Evolutionary conservation across 1,140 invertebrate species (phyloP).

Genomic region (Macrobrachium rosenbergii): DNA sequence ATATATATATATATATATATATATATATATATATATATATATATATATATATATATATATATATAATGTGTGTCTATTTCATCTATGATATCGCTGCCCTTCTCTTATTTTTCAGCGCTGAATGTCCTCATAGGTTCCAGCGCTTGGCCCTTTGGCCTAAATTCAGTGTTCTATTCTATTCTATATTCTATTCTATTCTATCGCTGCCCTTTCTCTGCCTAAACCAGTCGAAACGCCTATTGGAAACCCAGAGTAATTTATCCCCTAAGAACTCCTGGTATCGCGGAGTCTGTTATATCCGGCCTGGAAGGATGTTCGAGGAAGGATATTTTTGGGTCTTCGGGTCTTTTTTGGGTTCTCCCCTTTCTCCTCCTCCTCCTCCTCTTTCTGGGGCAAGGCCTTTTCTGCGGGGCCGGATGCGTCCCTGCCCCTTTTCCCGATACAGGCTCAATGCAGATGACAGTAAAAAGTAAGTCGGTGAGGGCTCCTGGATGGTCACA

Average conservation of each 20-base stretch:
- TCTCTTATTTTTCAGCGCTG: not conserved
- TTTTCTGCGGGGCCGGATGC: not conserved
- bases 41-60: slow-evolving; percentile 26
- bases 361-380: not conserved
- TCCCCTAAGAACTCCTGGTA: too few relatives aligned
- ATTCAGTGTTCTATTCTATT: not conserved
- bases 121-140: too few relatives aligned
- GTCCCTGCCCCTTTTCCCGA: slow-evolving; percentile 54
- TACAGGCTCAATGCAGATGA: slow-evolving; percentile 63
- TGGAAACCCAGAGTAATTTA: too few relatives aligned
- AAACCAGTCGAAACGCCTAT: not conserved
- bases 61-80: not conserved
- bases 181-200: too few relatives aligned
- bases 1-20: not conserved
- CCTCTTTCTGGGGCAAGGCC: not conserved
- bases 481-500: slow-evolving; percentile 63
- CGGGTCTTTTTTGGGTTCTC: not conserved
- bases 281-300: too few relatives aligned
- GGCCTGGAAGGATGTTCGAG: too few relatives aligned
- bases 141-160: too few relatives aligned
- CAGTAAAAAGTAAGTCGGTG: slow-evolving; percentile 61
- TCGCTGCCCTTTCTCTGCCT: too few relatives aligned
- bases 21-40: slow-evolving; percentile 34
- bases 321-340: not conserved
- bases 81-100: too few relatives aligned